Evolutionary conservation across 2,888 invertebrate genomes (phyloP), one percentile per base, ranked within the genome.

Genomic region (Mythimna ferrago): DNA sequence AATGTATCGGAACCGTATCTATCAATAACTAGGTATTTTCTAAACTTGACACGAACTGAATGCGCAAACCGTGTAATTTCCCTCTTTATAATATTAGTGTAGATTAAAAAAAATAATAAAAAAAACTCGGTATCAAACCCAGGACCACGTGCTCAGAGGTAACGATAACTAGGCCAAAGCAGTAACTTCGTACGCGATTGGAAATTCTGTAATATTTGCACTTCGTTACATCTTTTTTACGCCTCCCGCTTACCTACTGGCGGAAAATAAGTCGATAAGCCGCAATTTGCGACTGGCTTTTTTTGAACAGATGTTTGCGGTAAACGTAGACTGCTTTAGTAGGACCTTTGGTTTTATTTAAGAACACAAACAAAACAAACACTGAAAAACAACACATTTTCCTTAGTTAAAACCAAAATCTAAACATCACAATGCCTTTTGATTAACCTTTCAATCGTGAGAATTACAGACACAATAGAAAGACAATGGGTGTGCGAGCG

Each of bases 171-270:
- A 57, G 1, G 14, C 26, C 57, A 16, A 32, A 16, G 26, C 32
- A 26, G 57, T n/a, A 9, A n/a, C 35, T 4, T 38, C 58, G 19
- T n/a, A 60, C 19, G n/a, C 26, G 26, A 57, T 60, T n/a, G 60
- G 38, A n/a, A 60, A 51, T 57, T 44, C 44, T 14, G 32, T 32
- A 32, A 44, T 44, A 57, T 71, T 62, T 56, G 35, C 6, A 58
- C 44, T 65, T 73, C 26, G 14, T 65, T 64, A 6, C 19, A 58
- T 53, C 58, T 73, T 58, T 76, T 35, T 44, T 44, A 66, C 26
- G 53, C 67, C 44, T 60, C 7, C 16, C 57, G 41, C 26, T 16
- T 26, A 57, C 16, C 35, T 75, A 35, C 14, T 64, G 19, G 53
- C 11, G 66, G 19, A 53, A 76, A 73, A 58, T 21, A 58, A 66